Evolutionary conservation across 2,797 vertebrate species (phyloP), one percentile per base, ranked within the genome.

Genomic region (Sciaenops ocellatus): DNA sequence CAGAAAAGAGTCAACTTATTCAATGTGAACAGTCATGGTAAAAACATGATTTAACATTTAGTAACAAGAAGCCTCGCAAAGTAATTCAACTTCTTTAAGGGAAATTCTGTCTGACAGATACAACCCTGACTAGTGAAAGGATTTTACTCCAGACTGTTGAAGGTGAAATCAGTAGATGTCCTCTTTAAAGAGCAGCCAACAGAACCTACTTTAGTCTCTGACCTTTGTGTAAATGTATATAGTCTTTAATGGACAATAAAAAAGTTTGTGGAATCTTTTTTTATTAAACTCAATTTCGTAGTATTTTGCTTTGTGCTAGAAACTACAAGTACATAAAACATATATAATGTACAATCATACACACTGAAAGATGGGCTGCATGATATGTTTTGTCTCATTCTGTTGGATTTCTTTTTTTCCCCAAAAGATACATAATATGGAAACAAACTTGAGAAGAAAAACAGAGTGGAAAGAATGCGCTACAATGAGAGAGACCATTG

Each of bases 401-500:
- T 50, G 61, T 77, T 50, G 8, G 34, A 38, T 38, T 34, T 12
- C 0, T 2, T 10, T 80, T 30, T 47, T 20, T 18, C 55, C 6
- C n/a, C 22, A 62, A 74, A 67, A 68, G 3, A 76, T 26, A 47
- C 41, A 75, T 63, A 1, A 68, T 78, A 78, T 73, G 62, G 48
- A 80, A 82, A 73, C 6, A 38, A 82, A 84, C 52, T 50, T 61
- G 22, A 48, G 47, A 63, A 78, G 47, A 78, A 78, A 78, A 82
- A 78, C 61, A 30, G 44, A 15, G 41, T 56, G 65, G 69, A 87
- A 85, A 85, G 55, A 81, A 85, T 85, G 73, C 8, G 8, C 17
- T 47, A 67, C 69, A 78, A 48, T 70, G 51, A 89, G 82, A 85
- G 65, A 82, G 76, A 56, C 78, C 76, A 88, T 86, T 92, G 90